Percentiles rank a stretch among this genome's conserved stretches.
Evolutionary conservation across 1,140 invertebrate species (phyloP).

Genomic region (Leptinotarsa undecemlineata): DNA sequence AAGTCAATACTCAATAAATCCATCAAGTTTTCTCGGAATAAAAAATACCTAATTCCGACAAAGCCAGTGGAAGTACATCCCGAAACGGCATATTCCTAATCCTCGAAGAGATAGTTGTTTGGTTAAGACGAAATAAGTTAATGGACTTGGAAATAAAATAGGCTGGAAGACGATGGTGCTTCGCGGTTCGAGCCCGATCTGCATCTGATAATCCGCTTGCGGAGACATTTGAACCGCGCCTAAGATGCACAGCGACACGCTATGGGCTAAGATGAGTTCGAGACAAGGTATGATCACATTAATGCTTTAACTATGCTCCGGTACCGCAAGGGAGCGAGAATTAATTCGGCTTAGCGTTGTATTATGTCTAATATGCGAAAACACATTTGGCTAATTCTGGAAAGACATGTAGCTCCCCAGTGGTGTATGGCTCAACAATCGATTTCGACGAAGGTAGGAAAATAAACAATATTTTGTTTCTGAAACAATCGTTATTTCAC

Average conservation of each 20-base stretch:
- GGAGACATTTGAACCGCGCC: constrained; percentile 48
- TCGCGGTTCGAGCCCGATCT: constrained; percentile 34
- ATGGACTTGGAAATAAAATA: constrained; percentile 26
- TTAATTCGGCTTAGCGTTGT: constrained; percentile 49
- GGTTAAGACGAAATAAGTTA: constrained; percentile 26
- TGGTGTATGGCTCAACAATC: background rate
- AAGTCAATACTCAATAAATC: too few relatives aligned
- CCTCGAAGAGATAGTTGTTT: constrained; percentile 21
- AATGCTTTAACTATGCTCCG: constrained; percentile 54
- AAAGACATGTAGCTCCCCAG: constrained; percentile 46
- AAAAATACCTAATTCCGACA: background rate
- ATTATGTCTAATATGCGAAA: constrained; percentile 56
- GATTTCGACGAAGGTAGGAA: too few relatives aligned
- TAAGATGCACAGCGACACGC: constrained; percentile 47
- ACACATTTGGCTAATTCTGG: constrained; percentile 55
- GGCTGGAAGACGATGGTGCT: background rate
- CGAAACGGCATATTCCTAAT: constrained; percentile 3
- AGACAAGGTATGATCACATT: constrained; percentile 54
- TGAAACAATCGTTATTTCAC: too few relatives aligned
- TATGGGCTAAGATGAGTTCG: constrained; percentile 50
- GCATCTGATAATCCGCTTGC: constrained; percentile 53
- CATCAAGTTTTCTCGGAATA: background rate
- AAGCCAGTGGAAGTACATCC: background rate
- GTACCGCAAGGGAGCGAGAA: constrained; percentile 51
- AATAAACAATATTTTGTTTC: too few relatives aligned